phyloP scores from a whole-genome alignment of 1,140 invertebrate genomes.

The Drosophila asahinai region DNA sequence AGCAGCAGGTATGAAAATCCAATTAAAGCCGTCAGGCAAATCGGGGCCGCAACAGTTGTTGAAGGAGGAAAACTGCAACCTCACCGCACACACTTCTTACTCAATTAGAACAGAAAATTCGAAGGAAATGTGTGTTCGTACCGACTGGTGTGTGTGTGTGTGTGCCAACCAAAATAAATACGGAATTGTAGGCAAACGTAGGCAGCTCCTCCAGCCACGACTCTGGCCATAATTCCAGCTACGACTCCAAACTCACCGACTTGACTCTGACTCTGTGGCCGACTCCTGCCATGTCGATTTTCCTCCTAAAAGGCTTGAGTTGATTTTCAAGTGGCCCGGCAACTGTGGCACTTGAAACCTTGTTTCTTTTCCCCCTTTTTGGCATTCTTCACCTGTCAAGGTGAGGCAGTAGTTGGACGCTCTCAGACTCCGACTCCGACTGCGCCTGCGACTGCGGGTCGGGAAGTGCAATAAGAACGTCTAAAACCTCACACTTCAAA shows the following conservation, averaged over 20 bases:
- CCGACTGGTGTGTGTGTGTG: slow-evolving; percentile 4
- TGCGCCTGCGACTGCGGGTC: slow-evolving; percentile 13
- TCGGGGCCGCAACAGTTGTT: slow-evolving; percentile 68
- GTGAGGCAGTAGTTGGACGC: slow-evolving; percentile 55
- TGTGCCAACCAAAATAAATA: slow-evolving; percentile 74
- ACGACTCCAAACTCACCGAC: slow-evolving; percentile 11
- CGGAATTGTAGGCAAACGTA: slow-evolving; percentile 51
- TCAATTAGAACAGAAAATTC: slow-evolving; percentile 84
- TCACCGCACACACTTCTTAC: slow-evolving; percentile 78
- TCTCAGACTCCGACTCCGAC: slow-evolving; percentile 39
- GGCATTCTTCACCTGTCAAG: slow-evolving; percentile 82
- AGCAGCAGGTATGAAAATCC: slow-evolving; percentile 81
- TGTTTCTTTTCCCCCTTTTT: slow-evolving; percentile 61
- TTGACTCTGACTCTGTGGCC: slow-evolving; percentile 30
- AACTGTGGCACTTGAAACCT: slow-evolving; percentile 57
- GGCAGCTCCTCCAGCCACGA: slow-evolving; percentile 39
- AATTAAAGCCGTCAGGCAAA: slow-evolving; percentile 75
- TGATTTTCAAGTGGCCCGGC: slow-evolving; percentile 75
- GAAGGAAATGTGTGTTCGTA: slow-evolving; percentile 70
- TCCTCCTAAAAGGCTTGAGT: slow-evolving; percentile 78
- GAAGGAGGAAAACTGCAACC: slow-evolving; percentile 73
- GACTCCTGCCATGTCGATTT: slow-evolving; percentile 77
- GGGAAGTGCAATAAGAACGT: slow-evolving; percentile 82
- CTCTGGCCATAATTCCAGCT: slow-evolving; percentile 33
- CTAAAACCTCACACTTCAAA: slow-evolving; percentile 83